phyloP scores from a whole-genome alignment of 2,888 invertebrate species.

The Punctoribates punctum region DNA sequence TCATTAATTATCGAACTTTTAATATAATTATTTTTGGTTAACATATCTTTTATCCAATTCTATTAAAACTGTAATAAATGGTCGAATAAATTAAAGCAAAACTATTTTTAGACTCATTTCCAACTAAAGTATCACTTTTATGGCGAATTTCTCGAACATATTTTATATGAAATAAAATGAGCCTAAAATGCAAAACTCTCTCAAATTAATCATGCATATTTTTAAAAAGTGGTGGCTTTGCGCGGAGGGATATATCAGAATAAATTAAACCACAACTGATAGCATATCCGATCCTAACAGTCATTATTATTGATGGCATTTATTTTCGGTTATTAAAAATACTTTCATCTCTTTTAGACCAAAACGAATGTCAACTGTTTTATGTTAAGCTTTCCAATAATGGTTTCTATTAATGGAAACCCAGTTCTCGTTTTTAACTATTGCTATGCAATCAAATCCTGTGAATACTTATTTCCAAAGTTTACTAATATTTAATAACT shows the following conservation, averaged over 20 bases:
- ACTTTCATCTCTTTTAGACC: neutral
- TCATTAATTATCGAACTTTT: neutral
- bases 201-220: neutral
- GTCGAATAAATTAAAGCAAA: neutral
- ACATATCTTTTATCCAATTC: neutral
- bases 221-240: neutral
- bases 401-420: neutral
- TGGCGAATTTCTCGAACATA: neutral
- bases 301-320: slow-evolving; percentile 14
- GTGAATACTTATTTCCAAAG: too few species aligned
- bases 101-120: slow-evolving; percentile 7
- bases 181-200: neutral
- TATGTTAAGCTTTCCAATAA: neutral
- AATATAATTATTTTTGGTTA: slow-evolving; percentile 1
- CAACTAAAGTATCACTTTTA: neutral
- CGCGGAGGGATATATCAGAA: slow-evolving; percentile 4
- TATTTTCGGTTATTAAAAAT: slow-evolving; percentile 8
- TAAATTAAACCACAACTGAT: neutral
- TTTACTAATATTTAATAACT: too few species aligned
- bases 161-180: neutral
- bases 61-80: neutral
- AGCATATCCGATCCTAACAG: neutral
- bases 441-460: too few species aligned
- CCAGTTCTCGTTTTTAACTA: too few species aligned
- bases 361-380: neutral